Conservation (phyloP, 2,797 vertebrate species). For the Anniella stebbinsi region DNA sequence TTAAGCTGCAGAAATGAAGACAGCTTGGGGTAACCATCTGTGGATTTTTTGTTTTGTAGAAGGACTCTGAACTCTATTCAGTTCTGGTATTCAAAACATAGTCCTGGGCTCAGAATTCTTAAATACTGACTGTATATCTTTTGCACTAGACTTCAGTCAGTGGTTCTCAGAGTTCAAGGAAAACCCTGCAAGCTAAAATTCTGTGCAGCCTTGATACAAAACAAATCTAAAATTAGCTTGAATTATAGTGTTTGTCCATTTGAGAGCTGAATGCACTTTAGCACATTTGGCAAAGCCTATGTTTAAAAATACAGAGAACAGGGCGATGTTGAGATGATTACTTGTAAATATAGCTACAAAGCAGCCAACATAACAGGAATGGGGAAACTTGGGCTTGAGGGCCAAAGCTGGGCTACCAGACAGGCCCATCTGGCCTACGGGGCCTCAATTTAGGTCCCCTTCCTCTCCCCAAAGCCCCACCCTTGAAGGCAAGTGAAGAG, state of each 20-base stretch:
- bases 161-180: background rate
- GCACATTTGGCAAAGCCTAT: background rate
- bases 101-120: background rate
- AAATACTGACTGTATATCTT: background rate
- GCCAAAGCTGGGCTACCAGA: no score
- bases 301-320: constrained; percentile 1
- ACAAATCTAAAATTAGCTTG: background rate
- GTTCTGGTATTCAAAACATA: background rate
- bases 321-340: background rate
- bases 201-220: background rate
- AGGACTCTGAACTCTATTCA: background rate
- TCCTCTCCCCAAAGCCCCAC: no score
- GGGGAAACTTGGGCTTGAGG: no score
- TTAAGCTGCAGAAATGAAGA: background rate
- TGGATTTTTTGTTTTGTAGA: background rate
- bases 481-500: no score
- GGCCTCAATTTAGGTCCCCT: no score
- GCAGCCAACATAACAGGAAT: background rate
- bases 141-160: background rate
- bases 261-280: background rate
- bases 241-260: background rate
- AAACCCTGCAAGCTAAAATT: background rate
- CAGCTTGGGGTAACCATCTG: background rate
- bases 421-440: no score
- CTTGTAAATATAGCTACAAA: background rate